phyloP scores from a whole-genome alignment of 2,888 invertebrate species.

The Brenthis daphne region DNA sequence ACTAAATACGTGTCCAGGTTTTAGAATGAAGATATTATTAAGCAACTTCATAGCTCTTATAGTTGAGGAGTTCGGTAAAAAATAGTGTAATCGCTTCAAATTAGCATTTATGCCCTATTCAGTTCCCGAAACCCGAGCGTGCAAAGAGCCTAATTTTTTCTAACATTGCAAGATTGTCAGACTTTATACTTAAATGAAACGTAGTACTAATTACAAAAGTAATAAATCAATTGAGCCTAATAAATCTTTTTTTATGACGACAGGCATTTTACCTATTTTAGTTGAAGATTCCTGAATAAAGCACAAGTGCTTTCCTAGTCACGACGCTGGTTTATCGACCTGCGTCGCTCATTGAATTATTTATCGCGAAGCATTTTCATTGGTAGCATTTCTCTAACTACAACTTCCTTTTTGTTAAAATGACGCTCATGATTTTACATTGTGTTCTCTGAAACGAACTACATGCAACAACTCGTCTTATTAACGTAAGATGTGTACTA shows the following conservation, averaged over 20 bases:
- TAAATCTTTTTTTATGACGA: constrained; percentile 21
- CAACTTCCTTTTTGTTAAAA: constrained; percentile 34
- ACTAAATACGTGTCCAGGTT: no score
- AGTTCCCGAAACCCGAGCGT: no score
- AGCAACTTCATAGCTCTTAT: no score
- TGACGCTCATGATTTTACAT: constrained; percentile 10
- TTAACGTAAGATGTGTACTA: not conserved
- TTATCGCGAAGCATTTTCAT: constrained; percentile 50
- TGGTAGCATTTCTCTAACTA: constrained; percentile 42
- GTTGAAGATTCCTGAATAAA: constrained; percentile 48
- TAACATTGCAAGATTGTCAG: not conserved
- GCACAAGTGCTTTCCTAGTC: constrained; percentile 56
- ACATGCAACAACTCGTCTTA: not conserved
- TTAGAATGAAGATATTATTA: no score
- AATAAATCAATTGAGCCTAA: constrained; percentile 12
- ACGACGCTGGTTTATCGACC: constrained; percentile 63
- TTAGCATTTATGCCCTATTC: no score
- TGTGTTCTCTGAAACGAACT: constrained; percentile 17
- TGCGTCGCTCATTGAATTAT: constrained; percentile 59
- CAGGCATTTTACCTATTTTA: constrained; percentile 24
- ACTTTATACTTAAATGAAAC: not conserved
- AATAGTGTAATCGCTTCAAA: no score
- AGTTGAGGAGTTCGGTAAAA: no score
- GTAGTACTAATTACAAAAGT: not conserved
- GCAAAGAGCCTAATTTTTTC: no score